A percentile compares a stretch with the other conserved stretches of the same genome.
Conservation (phyloP, 2,797 vertebrate genomes). For the Triplophysa yarkandensis region DNA sequence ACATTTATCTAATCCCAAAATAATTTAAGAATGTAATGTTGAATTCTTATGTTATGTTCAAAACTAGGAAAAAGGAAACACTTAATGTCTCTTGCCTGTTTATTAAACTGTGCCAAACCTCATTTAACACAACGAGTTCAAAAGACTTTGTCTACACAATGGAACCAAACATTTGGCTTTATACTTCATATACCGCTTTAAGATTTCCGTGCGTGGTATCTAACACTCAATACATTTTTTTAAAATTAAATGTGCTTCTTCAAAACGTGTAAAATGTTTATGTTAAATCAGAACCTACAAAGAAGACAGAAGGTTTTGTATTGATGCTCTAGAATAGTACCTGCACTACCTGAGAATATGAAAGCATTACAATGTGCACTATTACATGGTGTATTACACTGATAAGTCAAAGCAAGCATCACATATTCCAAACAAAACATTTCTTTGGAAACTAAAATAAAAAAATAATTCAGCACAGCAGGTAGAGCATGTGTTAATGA, state of each 20-base stretch:
- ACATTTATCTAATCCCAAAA: too few relatives aligned
- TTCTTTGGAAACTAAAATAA: not conserved
- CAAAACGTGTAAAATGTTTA: constrained; percentile 53
- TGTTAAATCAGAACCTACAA: not conserved
- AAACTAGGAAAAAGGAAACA: not conserved
- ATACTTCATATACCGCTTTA: constrained; percentile 2
- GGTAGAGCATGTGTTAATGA: not conserved
- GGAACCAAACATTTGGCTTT: not conserved
- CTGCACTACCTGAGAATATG: not conserved
- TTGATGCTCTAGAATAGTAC: not conserved
- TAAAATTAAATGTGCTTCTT: not conserved
- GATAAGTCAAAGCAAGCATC: not conserved
- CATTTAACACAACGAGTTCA: not conserved
- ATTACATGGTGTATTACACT: not conserved
- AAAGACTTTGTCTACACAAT: not conserved
- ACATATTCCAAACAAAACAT: not conserved
- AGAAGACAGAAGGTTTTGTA: not conserved
- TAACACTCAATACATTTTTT: not conserved
- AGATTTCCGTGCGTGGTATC: not conserved
- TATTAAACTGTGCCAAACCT: constrained; percentile 3
- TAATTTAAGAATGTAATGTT: too few relatives aligned
- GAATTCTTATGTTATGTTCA: too few relatives aligned
- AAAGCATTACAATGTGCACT: not conserved
- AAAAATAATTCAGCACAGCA: not conserved
- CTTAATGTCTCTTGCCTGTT: not conserved